Percentiles rank a stretch among this genome's conserved stretches.
Evolutionary conservation across 1,140 invertebrate species (phyloP).

Genomic region (Luehdorfia chinensis): DNA sequence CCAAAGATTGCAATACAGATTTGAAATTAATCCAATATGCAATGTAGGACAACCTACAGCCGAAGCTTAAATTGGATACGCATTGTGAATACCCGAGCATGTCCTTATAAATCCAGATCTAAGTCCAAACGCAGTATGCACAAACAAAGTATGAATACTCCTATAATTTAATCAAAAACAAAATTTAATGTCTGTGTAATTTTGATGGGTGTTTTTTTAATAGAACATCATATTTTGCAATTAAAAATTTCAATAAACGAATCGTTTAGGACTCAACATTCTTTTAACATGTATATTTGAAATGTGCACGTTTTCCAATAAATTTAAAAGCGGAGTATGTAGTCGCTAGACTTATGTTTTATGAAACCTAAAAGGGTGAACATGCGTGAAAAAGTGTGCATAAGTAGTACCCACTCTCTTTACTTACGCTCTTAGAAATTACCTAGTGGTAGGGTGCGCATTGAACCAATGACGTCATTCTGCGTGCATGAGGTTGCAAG

Average conservation of each 20-base stretch:
- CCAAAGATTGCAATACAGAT: constrained; percentile 13
- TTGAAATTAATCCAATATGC: constrained; percentile 6
- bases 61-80: constrained; percentile 10
- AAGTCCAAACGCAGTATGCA: neutral
- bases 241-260: too few relatives aligned
- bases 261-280: too few relatives aligned
- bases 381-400: constrained; percentile 11
- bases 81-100: constrained; percentile 3
- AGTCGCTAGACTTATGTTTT: neutral
- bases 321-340: too few relatives aligned
- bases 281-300: too few relatives aligned
- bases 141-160: neutral
- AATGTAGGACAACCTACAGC: neutral
- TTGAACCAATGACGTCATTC: constrained; percentile 55
- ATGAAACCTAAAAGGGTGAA: neutral
- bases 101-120: neutral
- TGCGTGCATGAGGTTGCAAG: constrained; percentile 19
- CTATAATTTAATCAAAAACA: too few relatives aligned
- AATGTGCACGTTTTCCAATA: too few relatives aligned
- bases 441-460: constrained; percentile 46
- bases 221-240: too few relatives aligned
- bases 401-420: constrained; percentile 1
- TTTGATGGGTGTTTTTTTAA: too few relatives aligned
- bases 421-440: constrained; percentile 8
- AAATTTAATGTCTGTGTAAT: too few relatives aligned